These are phyloP conservation scores for Lamprotornis superbus DNA, from an alignment of 2,113 vertebrate genomes.

Conservation along the genomic window DNA sequence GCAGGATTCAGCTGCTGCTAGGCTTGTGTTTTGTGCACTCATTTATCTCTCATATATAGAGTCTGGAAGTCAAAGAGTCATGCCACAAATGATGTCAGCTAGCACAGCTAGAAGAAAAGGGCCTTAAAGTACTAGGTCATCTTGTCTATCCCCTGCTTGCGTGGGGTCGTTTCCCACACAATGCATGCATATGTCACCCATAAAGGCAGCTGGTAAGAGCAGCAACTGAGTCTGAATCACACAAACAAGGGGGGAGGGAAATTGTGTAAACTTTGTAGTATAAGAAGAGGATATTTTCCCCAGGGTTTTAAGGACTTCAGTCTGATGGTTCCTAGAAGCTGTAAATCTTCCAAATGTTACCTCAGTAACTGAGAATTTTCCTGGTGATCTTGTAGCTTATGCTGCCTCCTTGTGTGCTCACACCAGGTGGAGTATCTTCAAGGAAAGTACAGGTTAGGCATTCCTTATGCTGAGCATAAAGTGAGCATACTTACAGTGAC, in stretches of 20 bases:
- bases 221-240: slow-evolving; percentile 22
- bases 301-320: not conserved
- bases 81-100: not conserved
- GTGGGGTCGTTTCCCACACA: not conserved
- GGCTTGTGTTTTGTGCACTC: not conserved
- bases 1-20: not conserved
- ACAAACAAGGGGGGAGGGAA: not conserved
- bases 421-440: not conserved
- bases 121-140: not conserved
- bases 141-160: not conserved
- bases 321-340: not conserved
- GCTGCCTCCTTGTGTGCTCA: not conserved
- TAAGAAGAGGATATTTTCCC: not conserved
- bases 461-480: not conserved
- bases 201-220: slow-evolving; percentile 9
- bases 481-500: not conserved
- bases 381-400: not conserved
- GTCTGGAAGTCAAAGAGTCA: not conserved
- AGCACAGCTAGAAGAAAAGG: not conserved
- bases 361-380: not conserved
- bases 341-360: not conserved
- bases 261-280: slow-evolving; percentile 8
- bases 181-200: slow-evolving; percentile 14
- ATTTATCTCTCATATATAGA: not conserved
- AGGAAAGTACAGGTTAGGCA: not conserved